A percentile compares a stretch with the other conserved stretches of the same genome.
Conservation (phyloP, 2,888 invertebrate species). For the Standfussiana lucernea region DNA sequence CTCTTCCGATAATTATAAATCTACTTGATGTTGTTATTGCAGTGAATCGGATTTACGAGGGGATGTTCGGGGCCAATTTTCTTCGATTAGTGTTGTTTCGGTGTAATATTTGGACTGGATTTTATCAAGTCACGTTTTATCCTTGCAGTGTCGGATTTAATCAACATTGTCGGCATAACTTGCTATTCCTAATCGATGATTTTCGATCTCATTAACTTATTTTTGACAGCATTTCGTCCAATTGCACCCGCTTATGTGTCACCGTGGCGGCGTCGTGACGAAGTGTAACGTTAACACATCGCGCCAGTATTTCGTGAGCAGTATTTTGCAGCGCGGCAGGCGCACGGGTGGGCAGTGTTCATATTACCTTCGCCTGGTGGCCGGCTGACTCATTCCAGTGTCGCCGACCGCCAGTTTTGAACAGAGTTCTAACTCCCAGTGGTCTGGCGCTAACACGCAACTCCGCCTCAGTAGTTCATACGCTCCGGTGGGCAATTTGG, state of each 20-base stretch:
- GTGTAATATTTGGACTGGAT: slow-evolving; percentile 54
- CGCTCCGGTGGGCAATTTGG: slow-evolving; percentile 83
- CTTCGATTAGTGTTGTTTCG: slow-evolving; percentile 71
- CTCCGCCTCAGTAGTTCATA: slow-evolving; percentile 85
- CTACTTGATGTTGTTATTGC: slow-evolving; percentile 80
- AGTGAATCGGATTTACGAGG: slow-evolving; percentile 78
- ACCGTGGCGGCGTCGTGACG: slow-evolving; percentile 47
- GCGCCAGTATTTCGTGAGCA: slow-evolving; percentile 70
- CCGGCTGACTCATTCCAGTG: slow-evolving; percentile 81
- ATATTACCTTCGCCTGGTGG: slow-evolving; percentile 78
- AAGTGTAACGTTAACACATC: slow-evolving; percentile 59
- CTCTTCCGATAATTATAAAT: slow-evolving; percentile 85
- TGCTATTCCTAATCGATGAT: slow-evolving; percentile 7
- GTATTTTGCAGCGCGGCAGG: slow-evolving; percentile 71
- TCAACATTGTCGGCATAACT: slow-evolving; percentile 16
- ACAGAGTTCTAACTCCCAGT: slow-evolving; percentile 79
- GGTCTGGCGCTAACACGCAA: slow-evolving; percentile 85
- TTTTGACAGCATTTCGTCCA: slow-evolving; percentile 16
- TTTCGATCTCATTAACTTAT: background rate
- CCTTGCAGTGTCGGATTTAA: slow-evolving; percentile 30
- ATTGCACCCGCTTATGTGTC: slow-evolving; percentile 45
- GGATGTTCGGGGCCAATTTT: slow-evolving; percentile 70
- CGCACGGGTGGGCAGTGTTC: slow-evolving; percentile 78
- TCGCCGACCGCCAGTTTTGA: slow-evolving; percentile 79
- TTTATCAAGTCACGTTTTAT: slow-evolving; percentile 57